A percentile compares a stretch with the other conserved stretches of the same genome.
Conservation (phyloP, 30 jellyfish, hydroid and myxozoan genomes). For the Kudoa iwatai region DNA sequence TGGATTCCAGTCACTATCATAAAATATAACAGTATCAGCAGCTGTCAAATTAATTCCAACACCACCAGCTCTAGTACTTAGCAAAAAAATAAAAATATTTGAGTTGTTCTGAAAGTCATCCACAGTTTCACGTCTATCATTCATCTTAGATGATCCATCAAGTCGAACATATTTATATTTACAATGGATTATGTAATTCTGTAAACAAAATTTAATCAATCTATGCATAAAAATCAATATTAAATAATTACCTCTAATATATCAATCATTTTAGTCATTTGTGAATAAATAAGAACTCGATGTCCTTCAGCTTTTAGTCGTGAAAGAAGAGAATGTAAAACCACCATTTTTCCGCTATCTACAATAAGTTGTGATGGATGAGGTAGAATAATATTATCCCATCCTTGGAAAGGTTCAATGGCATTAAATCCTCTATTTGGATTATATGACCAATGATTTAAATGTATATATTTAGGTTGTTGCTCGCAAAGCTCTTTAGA, state of each 20-base stretch:
- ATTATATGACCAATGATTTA: no score
- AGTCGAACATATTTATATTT: slow-evolving; percentile 47
- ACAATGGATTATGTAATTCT: slow-evolving; percentile 36
- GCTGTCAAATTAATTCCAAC: slow-evolving; percentile 80
- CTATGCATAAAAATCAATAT: no score
- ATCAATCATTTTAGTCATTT: slow-evolving; percentile 73
- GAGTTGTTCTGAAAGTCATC: slow-evolving; percentile 63
- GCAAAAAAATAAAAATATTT: slow-evolving; percentile 45
- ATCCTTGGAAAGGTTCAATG: no score
- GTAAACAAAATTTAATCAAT: neutral
- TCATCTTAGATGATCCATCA: slow-evolving; percentile 71
- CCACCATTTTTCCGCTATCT: slow-evolving; percentile 57
- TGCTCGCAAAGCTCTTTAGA: no score
- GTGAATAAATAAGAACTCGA: slow-evolving; percentile 58
- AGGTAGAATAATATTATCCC: slow-evolving; percentile 9
- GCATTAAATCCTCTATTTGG: no score
- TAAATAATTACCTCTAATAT: slow-evolving; percentile 17
- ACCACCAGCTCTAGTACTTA: slow-evolving; percentile 96
- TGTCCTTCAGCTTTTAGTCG: slow-evolving; percentile 47
- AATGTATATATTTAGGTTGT: no score
- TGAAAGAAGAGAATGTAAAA: slow-evolving; percentile 22
- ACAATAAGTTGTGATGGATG: slow-evolving; percentile 21
- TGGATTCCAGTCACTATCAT: no score
- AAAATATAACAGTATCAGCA: slow-evolving; percentile 75
- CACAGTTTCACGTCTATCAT: slow-evolving; percentile 86